These are phyloP conservation scores for Calidris pygmaea DNA, from an alignment of 2,113 vertebrate species.

Conservation along the genomic window DNA sequence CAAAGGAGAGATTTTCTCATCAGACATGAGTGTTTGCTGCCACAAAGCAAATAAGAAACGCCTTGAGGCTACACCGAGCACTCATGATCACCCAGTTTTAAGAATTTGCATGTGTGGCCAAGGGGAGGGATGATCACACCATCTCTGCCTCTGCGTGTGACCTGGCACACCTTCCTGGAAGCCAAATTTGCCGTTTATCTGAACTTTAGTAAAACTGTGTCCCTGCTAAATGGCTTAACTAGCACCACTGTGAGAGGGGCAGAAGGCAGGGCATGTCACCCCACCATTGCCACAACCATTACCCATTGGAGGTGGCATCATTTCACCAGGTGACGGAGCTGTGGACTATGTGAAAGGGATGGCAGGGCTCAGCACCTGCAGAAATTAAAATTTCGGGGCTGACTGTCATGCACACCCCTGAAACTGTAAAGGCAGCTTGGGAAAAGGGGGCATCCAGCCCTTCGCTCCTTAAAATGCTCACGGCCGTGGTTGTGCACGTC, in stretches of 20 bases:
- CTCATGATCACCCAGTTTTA: not conserved
- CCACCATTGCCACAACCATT: not conserved
- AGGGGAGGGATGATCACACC: not conserved
- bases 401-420: not conserved
- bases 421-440: not conserved
- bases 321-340: not conserved
- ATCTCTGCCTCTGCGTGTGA: rapidly evolving
- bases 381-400: not conserved
- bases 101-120: not conserved
- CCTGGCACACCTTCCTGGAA: not conserved
- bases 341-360: not conserved
- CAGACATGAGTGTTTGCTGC: not conserved
- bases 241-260: rapidly evolving
- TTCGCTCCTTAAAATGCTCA: not conserved
- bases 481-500: not conserved
- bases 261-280: not conserved
- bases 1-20: not conserved
- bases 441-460: not conserved
- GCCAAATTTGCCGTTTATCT: not conserved
- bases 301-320: not conserved
- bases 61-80: rapidly evolving
- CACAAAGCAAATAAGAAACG: not conserved
- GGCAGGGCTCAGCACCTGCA: not conserved
- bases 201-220: not conserved
- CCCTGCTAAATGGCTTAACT: not conserved